Conservation (phyloP, 2,113 vertebrate genomes). For the Girardinichthys multiradiatus region DNA sequence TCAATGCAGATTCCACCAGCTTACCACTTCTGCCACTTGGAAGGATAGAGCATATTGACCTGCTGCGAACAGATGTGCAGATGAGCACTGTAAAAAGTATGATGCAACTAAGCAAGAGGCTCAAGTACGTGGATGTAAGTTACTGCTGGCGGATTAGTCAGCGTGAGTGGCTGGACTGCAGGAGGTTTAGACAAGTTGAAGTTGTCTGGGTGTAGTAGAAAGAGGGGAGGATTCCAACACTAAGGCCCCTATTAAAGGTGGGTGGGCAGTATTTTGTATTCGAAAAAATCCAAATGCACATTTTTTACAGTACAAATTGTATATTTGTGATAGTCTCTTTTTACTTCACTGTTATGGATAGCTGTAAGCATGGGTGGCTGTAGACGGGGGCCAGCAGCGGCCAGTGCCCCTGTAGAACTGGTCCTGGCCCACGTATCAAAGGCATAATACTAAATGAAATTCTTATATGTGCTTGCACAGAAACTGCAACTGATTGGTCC, state of each 20-base stretch:
- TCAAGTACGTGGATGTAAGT: slow-evolving; percentile 71
- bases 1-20: background rate
- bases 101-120: slow-evolving; percentile 46
- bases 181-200: slow-evolving; percentile 15
- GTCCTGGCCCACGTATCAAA: too few species aligned
- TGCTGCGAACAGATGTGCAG: slow-evolving; percentile 68
- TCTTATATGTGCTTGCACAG: too few species aligned
- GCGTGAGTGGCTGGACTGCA: slow-evolving; percentile 5
- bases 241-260: background rate
- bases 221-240: background rate
- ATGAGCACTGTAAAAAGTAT: slow-evolving; percentile 55
- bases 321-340: background rate
- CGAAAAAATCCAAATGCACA: background rate
- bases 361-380: too few species aligned
- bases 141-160: slow-evolving; percentile 73
- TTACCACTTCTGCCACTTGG: slow-evolving; percentile 36
- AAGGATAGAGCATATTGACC: slow-evolving; percentile 39
- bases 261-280: background rate
- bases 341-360: background rate
- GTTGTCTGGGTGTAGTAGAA: slow-evolving; percentile 55
- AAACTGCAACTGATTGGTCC: too few species aligned
- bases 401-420: too few species aligned
- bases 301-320: background rate
- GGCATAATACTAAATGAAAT: too few species aligned
- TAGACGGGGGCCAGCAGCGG: too few species aligned